Percentiles rank a stretch among this genome's conserved stretches.
These are phyloP conservation scores for Gobio occitaniae DNA, from an alignment of 2,797 vertebrate species.

Conservation along the genomic window DNA sequence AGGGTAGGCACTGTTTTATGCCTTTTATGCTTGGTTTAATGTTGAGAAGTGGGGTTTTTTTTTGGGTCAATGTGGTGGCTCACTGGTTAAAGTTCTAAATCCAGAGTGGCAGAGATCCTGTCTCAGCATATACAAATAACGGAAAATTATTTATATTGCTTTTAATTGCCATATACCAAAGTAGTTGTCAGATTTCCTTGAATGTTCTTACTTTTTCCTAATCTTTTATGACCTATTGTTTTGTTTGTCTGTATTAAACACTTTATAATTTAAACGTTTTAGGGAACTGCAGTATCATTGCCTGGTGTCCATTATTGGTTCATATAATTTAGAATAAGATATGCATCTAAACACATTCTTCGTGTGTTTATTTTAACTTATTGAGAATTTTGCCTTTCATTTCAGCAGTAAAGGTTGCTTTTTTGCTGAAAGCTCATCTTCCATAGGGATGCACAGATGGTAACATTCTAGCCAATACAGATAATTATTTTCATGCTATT, in stretches of 20 bases:
- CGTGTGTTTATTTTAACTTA: neutral
- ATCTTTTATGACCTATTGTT: neutral
- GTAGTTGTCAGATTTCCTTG: neutral
- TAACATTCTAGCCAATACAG: neutral
- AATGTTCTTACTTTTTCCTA: neutral
- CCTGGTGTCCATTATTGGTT: neutral
- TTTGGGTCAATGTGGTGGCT: neutral
- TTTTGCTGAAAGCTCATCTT: neutral
- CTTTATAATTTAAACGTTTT: neutral
- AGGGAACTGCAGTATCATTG: neutral
- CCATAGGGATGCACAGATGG: neutral
- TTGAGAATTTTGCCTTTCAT: neutral
- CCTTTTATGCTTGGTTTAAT: neutral
- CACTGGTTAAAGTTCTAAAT: neutral
- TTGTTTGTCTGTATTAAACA: slow-evolving; percentile 4
- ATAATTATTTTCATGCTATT: neutral
- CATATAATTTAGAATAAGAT: slow-evolving; percentile 8
- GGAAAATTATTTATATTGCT: neutral
- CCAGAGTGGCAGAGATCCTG: neutral
- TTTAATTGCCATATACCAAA: neutral
- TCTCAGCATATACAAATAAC: neutral
- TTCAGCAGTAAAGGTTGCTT: neutral
- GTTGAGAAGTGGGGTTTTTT: too few relatives aligned
- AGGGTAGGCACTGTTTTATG: neutral
- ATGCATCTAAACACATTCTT: neutral